Evolutionary conservation across 2,888 invertebrate species (phyloP), one percentile per base, ranked within the genome.

Genomic region (Pachydiplax longipennis): DNA sequence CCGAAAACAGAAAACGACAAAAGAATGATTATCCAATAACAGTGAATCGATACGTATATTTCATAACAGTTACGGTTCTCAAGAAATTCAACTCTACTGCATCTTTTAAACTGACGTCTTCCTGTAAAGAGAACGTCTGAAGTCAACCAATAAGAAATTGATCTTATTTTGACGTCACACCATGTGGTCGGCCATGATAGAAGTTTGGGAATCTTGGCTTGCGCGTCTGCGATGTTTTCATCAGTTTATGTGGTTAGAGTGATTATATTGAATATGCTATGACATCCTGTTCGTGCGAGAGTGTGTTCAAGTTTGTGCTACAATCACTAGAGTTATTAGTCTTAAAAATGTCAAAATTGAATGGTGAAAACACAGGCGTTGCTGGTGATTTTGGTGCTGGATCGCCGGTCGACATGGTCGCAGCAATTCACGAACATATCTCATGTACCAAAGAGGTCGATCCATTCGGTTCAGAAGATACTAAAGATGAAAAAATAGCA

Each of bases 401-500:
- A 91, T 91, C 92, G 91, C 91, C 92, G 91, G 91, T 92, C 91
- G 91, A 92, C 91, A 92, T 92, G 92, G 92, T 92, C 87, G 91
- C 92, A 80, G 91, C 92, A 80, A 92, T 92, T 81, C 92, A 92
- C 80, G 92, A 92, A 91, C 91, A 92, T 91, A 92, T 92, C 90
- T 91, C 92, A 90, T 92, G 92, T 91, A 91, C 91, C 90, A 92
- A 92, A 91, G 91, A 90, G 58, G 81, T 65, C 90, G 90, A 92
- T 80, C 91, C 91, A 22, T 92, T 92, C 91, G 91, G 90, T 90
- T 91, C 92, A 91, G 92, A 94, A 94, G 95, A 95, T 92, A 93
- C 94, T 92, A 95, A 95, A 93, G 95, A 95, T 92, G 95, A 95
- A 91, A 94, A 95, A 92, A 93, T 96, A 92, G 95, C 95, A 93